Percentiles rank a stretch among this genome's conserved stretches.
Evolutionary conservation across 2,797 vertebrate species (phyloP).

Genomic region (Oreochromis mossambicus): DNA sequence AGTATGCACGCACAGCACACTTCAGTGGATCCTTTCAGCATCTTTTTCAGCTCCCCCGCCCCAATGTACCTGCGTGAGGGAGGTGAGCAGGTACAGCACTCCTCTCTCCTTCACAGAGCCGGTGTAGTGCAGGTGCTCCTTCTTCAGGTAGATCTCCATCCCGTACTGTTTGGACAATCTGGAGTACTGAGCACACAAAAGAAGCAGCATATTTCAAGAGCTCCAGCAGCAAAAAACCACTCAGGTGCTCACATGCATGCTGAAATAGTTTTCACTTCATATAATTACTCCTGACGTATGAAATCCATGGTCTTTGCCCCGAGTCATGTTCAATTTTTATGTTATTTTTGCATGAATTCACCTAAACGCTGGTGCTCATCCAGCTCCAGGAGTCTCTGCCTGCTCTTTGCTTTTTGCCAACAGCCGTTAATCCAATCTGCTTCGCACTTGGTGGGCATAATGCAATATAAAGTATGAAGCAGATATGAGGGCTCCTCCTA

Average conservation of each 20-base stretch:
- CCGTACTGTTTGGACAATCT: constrained; percentile 89
- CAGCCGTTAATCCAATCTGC: not conserved
- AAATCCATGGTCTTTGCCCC: not conserved
- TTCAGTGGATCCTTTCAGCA: too few species aligned
- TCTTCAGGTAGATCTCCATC: constrained; percentile 89
- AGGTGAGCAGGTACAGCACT: constrained; percentile 82
- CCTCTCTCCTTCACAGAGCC: constrained; percentile 90
- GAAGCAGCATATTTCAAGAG: not conserved
- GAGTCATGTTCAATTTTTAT: not conserved
- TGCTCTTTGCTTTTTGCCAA: not conserved
- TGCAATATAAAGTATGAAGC: not conserved
- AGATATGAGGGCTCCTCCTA: not conserved
- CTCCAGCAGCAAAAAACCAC: not conserved
- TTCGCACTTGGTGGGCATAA: not conserved
- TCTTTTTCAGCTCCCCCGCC: not conserved
- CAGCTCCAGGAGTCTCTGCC: not conserved
- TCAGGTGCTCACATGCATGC: not conserved
- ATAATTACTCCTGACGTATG: not conserved
- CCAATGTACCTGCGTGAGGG: constrained; percentile 80
- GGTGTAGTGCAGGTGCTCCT: constrained; percentile 89
- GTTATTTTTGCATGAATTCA: not conserved
- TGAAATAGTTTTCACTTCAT: not conserved
- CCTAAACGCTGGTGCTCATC: not conserved
- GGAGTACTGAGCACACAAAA: constrained; percentile 79
- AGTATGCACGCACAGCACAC: not conserved